A percentile compares a stretch with the other conserved stretches of the same genome.
phyloP scores from a whole-genome alignment of 2,113 vertebrate species.

The Nesoenas mayeri region DNA sequence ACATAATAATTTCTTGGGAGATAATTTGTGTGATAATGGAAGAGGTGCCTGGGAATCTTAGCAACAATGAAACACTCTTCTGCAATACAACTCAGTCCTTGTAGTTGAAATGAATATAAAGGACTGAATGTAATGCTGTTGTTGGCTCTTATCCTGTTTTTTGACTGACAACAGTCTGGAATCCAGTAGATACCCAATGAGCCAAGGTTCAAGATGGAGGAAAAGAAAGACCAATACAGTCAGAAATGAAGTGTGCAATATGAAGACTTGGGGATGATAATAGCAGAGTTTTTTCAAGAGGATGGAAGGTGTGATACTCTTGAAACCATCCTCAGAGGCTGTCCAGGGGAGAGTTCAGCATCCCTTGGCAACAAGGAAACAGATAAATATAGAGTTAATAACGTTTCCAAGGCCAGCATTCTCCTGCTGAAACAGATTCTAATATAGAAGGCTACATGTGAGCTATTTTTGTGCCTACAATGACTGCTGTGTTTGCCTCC shows the following conservation, averaged over 20 bases:
- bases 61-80: not conserved
- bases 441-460: constrained; percentile 47
- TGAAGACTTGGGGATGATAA: not conserved
- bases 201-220: not conserved
- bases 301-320: not conserved
- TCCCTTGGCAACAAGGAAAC: not conserved
- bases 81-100: not conserved
- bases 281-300: not conserved
- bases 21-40: not conserved
- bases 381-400: constrained; percentile 29
- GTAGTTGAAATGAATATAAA: not conserved
- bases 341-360: not conserved
- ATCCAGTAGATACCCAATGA: not conserved
- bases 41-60: not conserved
- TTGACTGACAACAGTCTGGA: not conserved
- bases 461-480: constrained; percentile 56
- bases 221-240: not conserved
- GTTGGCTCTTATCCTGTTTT: not conserved
- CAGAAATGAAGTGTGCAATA: not conserved
- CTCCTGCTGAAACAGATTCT: constrained; percentile 39
- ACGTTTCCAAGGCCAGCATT: not conserved
- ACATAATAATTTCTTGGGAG: not conserved
- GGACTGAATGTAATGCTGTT: not conserved
- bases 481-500: constrained; percentile 56
- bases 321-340: not conserved